Conservation (phyloP, 2,888 invertebrate genomes). For the Epinotia nisella region DNA sequence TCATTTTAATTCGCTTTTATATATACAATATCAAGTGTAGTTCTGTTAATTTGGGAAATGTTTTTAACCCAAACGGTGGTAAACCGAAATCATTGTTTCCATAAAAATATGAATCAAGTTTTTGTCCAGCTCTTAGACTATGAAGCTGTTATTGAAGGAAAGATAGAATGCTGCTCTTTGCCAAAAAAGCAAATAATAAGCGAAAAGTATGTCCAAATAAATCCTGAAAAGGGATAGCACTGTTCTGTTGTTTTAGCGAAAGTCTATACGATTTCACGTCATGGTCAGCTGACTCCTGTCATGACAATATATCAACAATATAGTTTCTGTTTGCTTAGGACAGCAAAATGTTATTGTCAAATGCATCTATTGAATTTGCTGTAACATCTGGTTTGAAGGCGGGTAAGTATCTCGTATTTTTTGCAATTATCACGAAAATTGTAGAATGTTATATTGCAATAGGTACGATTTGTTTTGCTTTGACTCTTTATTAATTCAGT, state of each 20-base stretch:
- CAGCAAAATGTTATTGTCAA: background rate
- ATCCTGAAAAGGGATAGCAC: constrained; percentile 33
- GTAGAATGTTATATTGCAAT: too few relatives aligned
- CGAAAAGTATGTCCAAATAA: constrained; percentile 42
- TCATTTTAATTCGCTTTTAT: too few relatives aligned
- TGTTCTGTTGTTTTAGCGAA: constrained; percentile 35
- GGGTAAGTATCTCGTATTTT: background rate
- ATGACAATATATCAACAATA: background rate
- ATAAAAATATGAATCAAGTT: background rate
- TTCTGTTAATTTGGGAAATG: background rate
- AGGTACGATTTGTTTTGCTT: too few relatives aligned
- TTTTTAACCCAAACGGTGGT: background rate
- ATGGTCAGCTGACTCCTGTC: constrained; percentile 3
- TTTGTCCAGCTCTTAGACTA: constrained; percentile 24
- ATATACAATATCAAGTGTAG: too few relatives aligned
- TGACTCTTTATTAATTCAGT: too few relatives aligned
- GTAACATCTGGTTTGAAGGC: background rate
- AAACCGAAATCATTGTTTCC: background rate
- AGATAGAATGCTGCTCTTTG: constrained; percentile 40
- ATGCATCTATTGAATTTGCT: constrained; percentile 1
- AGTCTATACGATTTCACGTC: background rate
- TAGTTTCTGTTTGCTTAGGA: constrained; percentile 10
- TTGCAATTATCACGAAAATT: background rate
- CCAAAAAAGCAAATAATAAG: constrained; percentile 44
- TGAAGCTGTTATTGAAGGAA: constrained; percentile 35